A percentile compares a stretch with the other conserved stretches of the same genome.
phyloP scores from a whole-genome alignment of 2,888 invertebrate genomes.

The Nebria brevicollis region DNA sequence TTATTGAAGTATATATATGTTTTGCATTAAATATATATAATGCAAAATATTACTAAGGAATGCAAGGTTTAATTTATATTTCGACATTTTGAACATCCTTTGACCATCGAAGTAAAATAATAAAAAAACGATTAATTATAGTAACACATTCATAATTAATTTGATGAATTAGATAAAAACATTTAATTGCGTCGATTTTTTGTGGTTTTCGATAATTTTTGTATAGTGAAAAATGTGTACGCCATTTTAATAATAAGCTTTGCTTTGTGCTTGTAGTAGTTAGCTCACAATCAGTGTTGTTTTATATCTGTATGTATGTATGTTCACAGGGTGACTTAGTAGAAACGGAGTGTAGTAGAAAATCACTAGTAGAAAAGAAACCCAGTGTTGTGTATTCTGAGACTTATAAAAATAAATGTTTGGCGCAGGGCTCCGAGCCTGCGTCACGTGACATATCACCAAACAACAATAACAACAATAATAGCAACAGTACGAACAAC shows the following conservation, averaged over 20 bases:
- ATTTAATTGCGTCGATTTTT: too few species aligned
- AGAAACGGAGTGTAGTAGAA: slow-evolving; percentile 41
- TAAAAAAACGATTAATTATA: not conserved
- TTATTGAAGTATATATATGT: not conserved
- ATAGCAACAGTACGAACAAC: slow-evolving; percentile 45
- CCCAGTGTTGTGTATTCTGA: slow-evolving; percentile 36
- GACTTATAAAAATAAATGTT: slow-evolving; percentile 47
- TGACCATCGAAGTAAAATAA: not conserved
- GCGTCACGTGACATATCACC: slow-evolving; percentile 61
- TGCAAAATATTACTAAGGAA: not conserved
- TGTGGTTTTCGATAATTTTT: not conserved
- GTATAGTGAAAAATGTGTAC: not conserved
- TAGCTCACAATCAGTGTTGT: not conserved
- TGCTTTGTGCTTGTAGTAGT: slow-evolving; percentile 17
- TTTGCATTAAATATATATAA: not conserved
- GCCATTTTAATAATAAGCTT: not conserved
- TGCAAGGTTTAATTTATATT: not conserved
- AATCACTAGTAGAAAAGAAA: slow-evolving; percentile 27
- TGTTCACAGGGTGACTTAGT: slow-evolving; percentile 38
- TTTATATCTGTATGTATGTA: not conserved
- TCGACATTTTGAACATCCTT: not conserved
- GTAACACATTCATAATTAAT: not conserved
- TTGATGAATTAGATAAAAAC: too few species aligned
- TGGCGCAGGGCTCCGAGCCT: slow-evolving; percentile 59
- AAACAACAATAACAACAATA: slow-evolving; percentile 55